A percentile compares a stretch with the other conserved stretches of the same genome.
Conservation (phyloP, 1,140 invertebrate genomes). For the Stegodyphus dumicola region DNA sequence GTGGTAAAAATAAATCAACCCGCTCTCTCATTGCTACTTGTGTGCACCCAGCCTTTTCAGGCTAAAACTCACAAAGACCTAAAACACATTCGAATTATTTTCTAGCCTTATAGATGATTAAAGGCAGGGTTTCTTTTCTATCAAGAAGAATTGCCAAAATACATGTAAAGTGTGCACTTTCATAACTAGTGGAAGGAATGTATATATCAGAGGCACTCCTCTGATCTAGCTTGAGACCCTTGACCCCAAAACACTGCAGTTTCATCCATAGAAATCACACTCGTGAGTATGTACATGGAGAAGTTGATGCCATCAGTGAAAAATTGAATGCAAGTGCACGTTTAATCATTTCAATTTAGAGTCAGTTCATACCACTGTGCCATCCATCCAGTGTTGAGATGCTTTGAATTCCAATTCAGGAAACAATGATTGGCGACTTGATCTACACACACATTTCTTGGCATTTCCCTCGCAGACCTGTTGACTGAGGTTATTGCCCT, state of each 20-base stretch:
- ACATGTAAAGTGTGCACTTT: not conserved
- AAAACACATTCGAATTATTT: not conserved
- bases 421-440: no score
- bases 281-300: not conserved
- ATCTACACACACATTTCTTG: no score
- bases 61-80: not conserved
- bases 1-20: slow-evolving; percentile 7
- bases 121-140: not conserved
- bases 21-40: not conserved
- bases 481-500: no score
- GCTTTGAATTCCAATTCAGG: not conserved
- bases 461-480: no score
- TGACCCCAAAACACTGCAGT: not conserved
- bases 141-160: not conserved
- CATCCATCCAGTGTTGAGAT: not conserved
- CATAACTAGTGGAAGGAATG: slow-evolving; percentile 3
- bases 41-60: not conserved
- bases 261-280: not conserved
- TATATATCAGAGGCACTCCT: not conserved
- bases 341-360: not conserved
- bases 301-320: not conserved
- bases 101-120: not conserved
- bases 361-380: not conserved
- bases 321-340: not conserved
- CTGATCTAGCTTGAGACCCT: not conserved